Percentiles rank a stretch among this genome's conserved stretches.
Evolutionary conservation across 2,113 vertebrate genomes (phyloP).

Genomic region (Pyxicephalus adspersus): DNA sequence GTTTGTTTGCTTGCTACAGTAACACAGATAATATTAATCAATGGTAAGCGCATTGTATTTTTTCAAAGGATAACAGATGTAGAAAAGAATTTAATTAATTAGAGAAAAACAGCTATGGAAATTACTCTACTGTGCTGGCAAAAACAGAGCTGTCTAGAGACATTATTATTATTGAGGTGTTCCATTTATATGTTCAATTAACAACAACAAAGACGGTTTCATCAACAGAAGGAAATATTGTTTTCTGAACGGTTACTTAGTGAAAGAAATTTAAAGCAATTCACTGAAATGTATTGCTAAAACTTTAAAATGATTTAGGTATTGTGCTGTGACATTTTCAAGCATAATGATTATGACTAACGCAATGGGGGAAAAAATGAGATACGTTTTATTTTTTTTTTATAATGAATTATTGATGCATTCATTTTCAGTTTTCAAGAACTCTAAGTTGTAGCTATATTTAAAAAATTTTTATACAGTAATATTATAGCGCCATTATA

Average conservation of each 20-base stretch:
- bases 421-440: too few relatives aligned
- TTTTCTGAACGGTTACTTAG: background rate
- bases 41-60: conserved; percentile 14
- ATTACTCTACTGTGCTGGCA: conserved; percentile 11
- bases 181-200: conserved; percentile 29
- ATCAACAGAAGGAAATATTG: background rate
- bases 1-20: background rate
- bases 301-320: background rate
- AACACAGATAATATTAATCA: conserved; percentile 19
- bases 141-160: background rate
- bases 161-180: conserved; percentile 18
- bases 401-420: too few relatives aligned
- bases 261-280: background rate
- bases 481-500: too few relatives aligned
- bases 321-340: background rate
- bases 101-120: conserved; percentile 13
- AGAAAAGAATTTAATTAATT: conserved; percentile 21
- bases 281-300: background rate
- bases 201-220: conserved; percentile 19
- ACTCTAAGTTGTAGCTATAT: too few relatives aligned
- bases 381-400: too few relatives aligned
- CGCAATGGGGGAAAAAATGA: background rate
- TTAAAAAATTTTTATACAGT: too few relatives aligned
- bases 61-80: conserved; percentile 28
- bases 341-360: background rate